Percentiles rank a stretch among this genome's conserved stretches.
Conservation (phyloP, 2,113 vertebrate genomes). For the Laticauda colubrina region DNA sequence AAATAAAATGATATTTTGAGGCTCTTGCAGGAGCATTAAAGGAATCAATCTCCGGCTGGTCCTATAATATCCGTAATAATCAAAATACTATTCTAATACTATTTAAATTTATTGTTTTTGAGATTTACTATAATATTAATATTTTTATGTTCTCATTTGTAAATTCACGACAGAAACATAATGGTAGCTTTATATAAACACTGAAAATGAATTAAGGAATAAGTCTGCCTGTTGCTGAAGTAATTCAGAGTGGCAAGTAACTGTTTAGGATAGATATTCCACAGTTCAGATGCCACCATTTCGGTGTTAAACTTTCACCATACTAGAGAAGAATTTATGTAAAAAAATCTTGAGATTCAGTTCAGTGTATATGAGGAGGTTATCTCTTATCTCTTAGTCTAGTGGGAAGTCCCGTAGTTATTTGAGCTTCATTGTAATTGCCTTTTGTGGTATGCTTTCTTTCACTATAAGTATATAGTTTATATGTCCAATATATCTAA, state of each 20-base stretch:
- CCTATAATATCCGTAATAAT: neutral
- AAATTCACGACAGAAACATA: neutral
- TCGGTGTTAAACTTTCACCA: neutral
- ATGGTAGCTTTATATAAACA: neutral
- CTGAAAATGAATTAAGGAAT: neutral
- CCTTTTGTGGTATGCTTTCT: slow-evolving; percentile 7
- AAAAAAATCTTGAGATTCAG: neutral
- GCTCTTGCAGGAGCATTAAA: neutral
- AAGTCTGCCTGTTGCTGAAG: neutral
- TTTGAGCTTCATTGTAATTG: slow-evolving; percentile 17
- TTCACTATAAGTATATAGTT: neutral
- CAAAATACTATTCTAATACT: neutral
- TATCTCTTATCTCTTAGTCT: neutral
- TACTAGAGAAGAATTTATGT: neutral
- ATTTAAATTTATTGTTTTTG: neutral
- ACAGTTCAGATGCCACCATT: neutral
- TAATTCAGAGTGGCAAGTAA: neutral
- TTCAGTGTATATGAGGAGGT: neutral
- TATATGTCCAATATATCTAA: neutral
- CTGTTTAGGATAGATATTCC: neutral
- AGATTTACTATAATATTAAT: neutral
- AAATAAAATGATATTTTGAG: neutral
- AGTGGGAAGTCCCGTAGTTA: neutral
- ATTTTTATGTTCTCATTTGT: neutral
- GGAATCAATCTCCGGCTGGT: neutral